phyloP scores from a whole-genome alignment of 1,140 invertebrate species.

The Trichonephila clavipes region DNA sequence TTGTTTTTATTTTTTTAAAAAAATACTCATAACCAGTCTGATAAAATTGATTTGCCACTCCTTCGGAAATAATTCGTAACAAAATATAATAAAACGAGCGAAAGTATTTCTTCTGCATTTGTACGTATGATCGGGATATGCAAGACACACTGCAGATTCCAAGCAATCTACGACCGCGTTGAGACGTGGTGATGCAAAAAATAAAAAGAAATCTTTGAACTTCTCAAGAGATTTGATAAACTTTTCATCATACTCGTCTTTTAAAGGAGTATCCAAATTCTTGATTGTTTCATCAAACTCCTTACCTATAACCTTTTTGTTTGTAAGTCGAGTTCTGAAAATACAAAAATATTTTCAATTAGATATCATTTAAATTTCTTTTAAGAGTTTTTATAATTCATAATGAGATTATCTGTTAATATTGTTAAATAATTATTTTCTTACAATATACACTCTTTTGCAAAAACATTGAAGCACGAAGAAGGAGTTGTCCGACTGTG shows the following conservation, averaged over 20 bases:
- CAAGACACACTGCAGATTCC: not conserved
- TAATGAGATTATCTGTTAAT: no score
- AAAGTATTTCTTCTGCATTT: not conserved
- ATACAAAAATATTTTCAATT: no score
- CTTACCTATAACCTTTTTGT: not conserved
- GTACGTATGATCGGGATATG: conserved; percentile 25
- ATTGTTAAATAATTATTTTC: no score
- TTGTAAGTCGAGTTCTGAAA: not conserved
- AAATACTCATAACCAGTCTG: no score
- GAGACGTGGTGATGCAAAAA: not conserved
- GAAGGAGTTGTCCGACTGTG: no score
- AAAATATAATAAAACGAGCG: not conserved
- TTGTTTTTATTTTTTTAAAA: no score
- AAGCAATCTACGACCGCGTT: not conserved
- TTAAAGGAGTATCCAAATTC: no score
- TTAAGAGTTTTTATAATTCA: no score
- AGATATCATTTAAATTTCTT: no score
- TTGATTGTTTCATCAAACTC: not conserved
- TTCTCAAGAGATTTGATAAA: not conserved
- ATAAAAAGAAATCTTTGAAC: not conserved
- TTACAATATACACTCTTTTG: no score
- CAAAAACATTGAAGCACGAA: no score
- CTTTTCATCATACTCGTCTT: not conserved
- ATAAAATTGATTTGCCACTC: not conserved
- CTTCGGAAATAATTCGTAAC: not conserved